These are phyloP conservation scores for Chromoteleia sp. DNA, from an alignment of 2,888 invertebrate species.

Conservation along the genomic window DNA sequence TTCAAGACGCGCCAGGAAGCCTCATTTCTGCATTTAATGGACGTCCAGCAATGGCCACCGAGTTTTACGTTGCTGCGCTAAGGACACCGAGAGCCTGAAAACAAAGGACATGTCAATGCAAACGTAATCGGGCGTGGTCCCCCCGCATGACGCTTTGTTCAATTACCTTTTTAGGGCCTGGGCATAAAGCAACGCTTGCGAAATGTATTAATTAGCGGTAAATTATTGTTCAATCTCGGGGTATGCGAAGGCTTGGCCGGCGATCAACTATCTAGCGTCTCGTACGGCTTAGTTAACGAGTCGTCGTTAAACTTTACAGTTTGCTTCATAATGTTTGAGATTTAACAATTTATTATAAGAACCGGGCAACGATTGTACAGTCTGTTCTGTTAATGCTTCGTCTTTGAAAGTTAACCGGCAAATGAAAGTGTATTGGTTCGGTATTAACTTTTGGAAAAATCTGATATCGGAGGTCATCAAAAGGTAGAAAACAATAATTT, in stretches of 20 bases:
- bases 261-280: slow-evolving; percentile 37
- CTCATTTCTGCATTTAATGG: slow-evolving; percentile 83
- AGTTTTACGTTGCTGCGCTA: slow-evolving; percentile 73
- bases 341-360: slow-evolving; percentile 41
- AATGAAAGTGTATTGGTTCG: slow-evolving; percentile 8
- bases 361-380: slow-evolving; percentile 4
- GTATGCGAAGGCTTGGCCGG: slow-evolving; percentile 34
- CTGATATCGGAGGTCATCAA: neutral
- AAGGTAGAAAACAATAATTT: neutral
- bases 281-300: slow-evolving; percentile 43
- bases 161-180: slow-evolving; percentile 58
- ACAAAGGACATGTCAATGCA: slow-evolving; percentile 79
- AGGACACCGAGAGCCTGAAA: slow-evolving; percentile 72
- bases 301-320: slow-evolving; percentile 56
- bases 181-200: slow-evolving; percentile 41
- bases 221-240: slow-evolving; percentile 45
- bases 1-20: slow-evolving; percentile 80
- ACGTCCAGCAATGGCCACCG: slow-evolving; percentile 82
- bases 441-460: neutral
- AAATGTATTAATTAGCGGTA: slow-evolving; percentile 60
- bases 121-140: slow-evolving; percentile 81
- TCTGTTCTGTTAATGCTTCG: slow-evolving; percentile 16
- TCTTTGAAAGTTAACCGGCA: slow-evolving; percentile 11
- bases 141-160: slow-evolving; percentile 60
- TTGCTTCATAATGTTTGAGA: slow-evolving; percentile 45